Conservation (phyloP, 2,888 invertebrate species). For the Drosophila borborema region DNA sequence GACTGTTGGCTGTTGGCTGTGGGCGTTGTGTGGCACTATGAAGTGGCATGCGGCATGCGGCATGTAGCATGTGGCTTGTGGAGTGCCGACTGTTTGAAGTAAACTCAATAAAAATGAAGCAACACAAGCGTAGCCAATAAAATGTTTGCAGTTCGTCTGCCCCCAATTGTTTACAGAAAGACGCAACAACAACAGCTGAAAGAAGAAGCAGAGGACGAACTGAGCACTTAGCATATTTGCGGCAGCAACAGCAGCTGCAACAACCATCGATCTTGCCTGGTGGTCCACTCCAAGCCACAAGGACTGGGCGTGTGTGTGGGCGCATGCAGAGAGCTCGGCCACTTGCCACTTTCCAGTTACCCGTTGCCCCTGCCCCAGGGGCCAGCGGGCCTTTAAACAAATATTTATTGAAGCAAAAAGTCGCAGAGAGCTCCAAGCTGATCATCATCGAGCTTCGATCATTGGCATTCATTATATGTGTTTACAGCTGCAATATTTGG, state of each 20-base stretch:
- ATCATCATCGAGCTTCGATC: constrained; percentile 20
- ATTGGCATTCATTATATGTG: constrained; percentile 65
- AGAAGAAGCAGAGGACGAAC: constrained; percentile 17
- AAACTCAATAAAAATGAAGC: constrained; percentile 73
- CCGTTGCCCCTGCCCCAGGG: constrained; percentile 21
- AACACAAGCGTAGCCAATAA: constrained; percentile 67
- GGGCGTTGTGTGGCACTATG: constrained; percentile 35
- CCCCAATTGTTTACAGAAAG: constrained; percentile 70
- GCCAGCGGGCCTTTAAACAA: constrained; percentile 77
- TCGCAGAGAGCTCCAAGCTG: constrained; percentile 45
- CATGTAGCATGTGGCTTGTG: constrained; percentile 22
- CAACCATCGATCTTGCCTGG: constrained; percentile 60
- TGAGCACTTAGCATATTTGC: constrained; percentile 74
- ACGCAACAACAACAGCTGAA: constrained; percentile 13
- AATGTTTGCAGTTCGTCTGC: constrained; percentile 68
- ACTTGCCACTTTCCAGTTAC: constrained; percentile 21
- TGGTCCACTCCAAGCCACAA: constrained; percentile 51
- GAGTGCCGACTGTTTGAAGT: constrained; percentile 67
- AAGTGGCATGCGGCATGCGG: constrained; percentile 10
- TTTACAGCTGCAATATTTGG: constrained; percentile 82
- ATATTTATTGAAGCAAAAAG: constrained; percentile 73
- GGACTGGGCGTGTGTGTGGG: constrained; percentile 47
- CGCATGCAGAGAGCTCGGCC: constrained; percentile 40
- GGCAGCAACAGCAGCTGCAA: constrained; percentile 73
- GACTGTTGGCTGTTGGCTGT: constrained; percentile 27